These are phyloP conservation scores for Drosophila sproati DNA, from an alignment of 1,140 invertebrate genomes.

Conservation along the genomic window DNA sequence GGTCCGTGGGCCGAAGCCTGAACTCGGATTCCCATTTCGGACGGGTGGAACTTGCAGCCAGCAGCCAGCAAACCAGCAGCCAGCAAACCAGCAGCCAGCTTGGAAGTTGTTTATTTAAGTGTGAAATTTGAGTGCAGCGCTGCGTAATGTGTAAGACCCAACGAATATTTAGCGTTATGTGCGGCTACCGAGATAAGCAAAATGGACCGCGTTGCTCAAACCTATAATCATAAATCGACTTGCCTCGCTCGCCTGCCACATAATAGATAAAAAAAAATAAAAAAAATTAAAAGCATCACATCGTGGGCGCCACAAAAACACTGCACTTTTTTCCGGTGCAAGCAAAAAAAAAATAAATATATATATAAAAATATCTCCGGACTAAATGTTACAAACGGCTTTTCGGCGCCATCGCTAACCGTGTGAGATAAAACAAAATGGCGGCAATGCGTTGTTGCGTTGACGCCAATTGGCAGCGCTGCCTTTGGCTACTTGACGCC, in stretches of 20 bases:
- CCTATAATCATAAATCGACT: slow-evolving; percentile 67
- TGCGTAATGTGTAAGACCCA: slow-evolving; percentile 55
- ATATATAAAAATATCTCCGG: slow-evolving; percentile 23
- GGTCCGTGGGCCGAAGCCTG: background rate
- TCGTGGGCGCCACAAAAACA: slow-evolving; percentile 20
- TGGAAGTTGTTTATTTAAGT: slow-evolving; percentile 80
- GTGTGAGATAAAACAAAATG: slow-evolving; percentile 71
- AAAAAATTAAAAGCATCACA: slow-evolving; percentile 19
- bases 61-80: slow-evolving; percentile 49
- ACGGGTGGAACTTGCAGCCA: slow-evolving; percentile 4
- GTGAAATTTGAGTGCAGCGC: slow-evolving; percentile 75
- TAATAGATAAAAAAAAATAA: slow-evolving; percentile 65
- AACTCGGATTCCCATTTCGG: slow-evolving; percentile 2
- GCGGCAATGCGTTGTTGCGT: slow-evolving; percentile 20
- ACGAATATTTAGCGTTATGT: slow-evolving; percentile 23
- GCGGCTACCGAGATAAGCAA: slow-evolving; percentile 50
- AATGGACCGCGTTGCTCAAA: slow-evolving; percentile 26
- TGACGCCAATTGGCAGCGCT: slow-evolving; percentile 46
- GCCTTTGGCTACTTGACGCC: slow-evolving; percentile 55
- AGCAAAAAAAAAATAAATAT: slow-evolving; percentile 10
- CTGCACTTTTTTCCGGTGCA: slow-evolving; percentile 13
- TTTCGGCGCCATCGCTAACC: slow-evolving; percentile 60
- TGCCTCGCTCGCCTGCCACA: slow-evolving; percentile 25
- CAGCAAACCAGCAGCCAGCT: slow-evolving; percentile 54
- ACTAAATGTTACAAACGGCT: slow-evolving; percentile 44